These are phyloP conservation scores for Plutella xylostella DNA, from an alignment of 2,888 invertebrate species.

Conservation along the genomic window DNA sequence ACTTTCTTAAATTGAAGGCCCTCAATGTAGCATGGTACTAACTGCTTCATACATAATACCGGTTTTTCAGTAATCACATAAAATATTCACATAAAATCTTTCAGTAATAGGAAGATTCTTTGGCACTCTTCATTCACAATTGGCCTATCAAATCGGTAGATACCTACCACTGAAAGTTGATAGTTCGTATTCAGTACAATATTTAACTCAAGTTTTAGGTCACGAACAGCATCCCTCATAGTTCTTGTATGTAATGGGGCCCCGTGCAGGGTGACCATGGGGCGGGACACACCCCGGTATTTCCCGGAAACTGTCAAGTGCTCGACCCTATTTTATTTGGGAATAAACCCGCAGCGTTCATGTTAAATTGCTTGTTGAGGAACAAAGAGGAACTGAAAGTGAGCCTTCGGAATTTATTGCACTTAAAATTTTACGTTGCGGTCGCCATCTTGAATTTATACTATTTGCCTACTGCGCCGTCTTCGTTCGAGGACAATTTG, in stretches of 20 bases:
- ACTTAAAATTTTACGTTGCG: not conserved
- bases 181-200: constrained; percentile 30
- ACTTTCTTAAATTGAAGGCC: too few relatives aligned
- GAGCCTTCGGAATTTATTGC: not conserved
- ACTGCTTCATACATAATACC: too few relatives aligned
- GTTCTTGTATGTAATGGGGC: constrained; percentile 2
- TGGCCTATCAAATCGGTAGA: too few relatives aligned
- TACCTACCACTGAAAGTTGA: too few relatives aligned
- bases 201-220: constrained; percentile 19
- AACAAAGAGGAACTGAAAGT: not conserved
- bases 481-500: too few relatives aligned
- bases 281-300: not conserved
- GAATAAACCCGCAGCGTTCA: not conserved
- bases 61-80: too few relatives aligned
- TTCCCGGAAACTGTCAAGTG: not conserved
- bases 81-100: too few relatives aligned
- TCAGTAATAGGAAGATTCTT: too few relatives aligned
- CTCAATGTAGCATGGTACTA: too few relatives aligned
- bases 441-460: too few relatives aligned
- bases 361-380: not conserved
- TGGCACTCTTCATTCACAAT: too few relatives aligned
- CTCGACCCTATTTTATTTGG: not conserved
- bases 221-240: constrained; percentile 3
- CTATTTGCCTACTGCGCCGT: too few relatives aligned
- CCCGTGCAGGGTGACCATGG: constrained; percentile 1